Evolutionary conservation across 2,797 vertebrate species (phyloP), one percentile per base, ranked within the genome.

Genomic region (Echeneis naucrates): DNA sequence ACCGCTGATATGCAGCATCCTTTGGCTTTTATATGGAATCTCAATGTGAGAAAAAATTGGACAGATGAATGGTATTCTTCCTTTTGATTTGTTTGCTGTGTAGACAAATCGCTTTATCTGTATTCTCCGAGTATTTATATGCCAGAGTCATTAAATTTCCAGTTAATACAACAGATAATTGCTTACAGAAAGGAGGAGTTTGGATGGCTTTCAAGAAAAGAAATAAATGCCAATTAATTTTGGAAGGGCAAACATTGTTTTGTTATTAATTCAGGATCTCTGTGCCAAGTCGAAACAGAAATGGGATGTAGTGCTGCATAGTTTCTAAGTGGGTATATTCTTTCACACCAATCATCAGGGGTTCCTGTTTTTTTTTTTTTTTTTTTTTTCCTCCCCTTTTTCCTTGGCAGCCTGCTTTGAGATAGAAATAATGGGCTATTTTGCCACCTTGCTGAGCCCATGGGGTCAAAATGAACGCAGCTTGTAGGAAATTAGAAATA

Each of bases 381-480:
- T 30, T 30, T n/a, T n/a, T n/a, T n/a, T n/a, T n/a, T n/a, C n/a
- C n/a, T n/a, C n/a, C n/a, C n/a, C n/a, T n/a, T n/a, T 85, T 87
- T 87, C 85, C 78, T 70, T 75, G 64, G 75, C 79, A 82, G 75
- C 60, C 67, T 81, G 71, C 67, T 90, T 90, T 85, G 87, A 88
- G 67, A 85, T 76, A 58, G 77, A 91, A 92, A 90, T 88, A 91
- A 91, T 90, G 90, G 77, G 60, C 68, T 87, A 78, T 90, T 91
- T 84, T 78, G 75, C 68, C 71, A 67, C 78, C 76, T 75, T 73
- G 72, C 78, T 80, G 84, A 81, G 82, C 77, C 83, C 78, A 68
- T 58, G 78, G 73, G 81, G 89, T 92, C 86, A 88, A 83, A 92
- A 86, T 13, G 63, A 93, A 74, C 77, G 78, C 84, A 86, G 87